phyloP scores from a whole-genome alignment of 1,140 invertebrate species.

The Orius laevigatus region DNA sequence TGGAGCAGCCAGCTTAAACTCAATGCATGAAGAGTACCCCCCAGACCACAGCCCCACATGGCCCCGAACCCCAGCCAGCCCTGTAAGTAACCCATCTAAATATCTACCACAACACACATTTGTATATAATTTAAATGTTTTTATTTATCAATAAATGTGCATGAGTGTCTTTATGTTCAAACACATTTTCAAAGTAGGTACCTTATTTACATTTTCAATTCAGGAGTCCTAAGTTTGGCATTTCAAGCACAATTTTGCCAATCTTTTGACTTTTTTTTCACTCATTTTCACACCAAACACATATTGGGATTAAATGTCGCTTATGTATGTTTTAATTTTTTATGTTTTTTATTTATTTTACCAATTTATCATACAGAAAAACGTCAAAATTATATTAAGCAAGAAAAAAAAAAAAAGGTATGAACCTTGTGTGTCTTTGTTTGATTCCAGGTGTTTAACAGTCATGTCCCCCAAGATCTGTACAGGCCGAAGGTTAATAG shows the following conservation, averaged over 20 bases:
- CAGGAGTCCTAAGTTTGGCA: too few relatives aligned
- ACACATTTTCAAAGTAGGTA: too few relatives aligned
- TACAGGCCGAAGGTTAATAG: constrained; percentile 70
- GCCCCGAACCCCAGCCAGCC: constrained; percentile 77
- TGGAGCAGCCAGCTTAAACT: constrained; percentile 62
- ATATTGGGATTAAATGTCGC: not conserved
- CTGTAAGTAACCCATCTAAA: constrained; percentile 42
- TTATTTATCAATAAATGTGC: too few relatives aligned
- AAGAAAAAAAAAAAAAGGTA: constrained; percentile 1
- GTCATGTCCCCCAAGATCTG: constrained; percentile 75
- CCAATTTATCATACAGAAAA: not conserved
- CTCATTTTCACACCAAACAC: too few relatives aligned
- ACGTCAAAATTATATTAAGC: not conserved
- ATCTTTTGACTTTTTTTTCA: too few relatives aligned
- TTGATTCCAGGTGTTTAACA: constrained; percentile 71
- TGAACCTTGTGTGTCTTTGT: constrained; percentile 5
- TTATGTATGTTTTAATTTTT: not conserved
- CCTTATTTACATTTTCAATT: too few relatives aligned
- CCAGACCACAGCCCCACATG: constrained; percentile 50
- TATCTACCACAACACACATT: not conserved
- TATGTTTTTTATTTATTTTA: constrained; percentile 4
- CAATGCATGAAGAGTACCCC: constrained; percentile 75
- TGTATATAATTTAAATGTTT: too few relatives aligned
- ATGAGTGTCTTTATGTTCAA: too few relatives aligned
- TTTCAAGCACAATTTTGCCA: too few relatives aligned